phyloP scores from a whole-genome alignment of 2,888 invertebrate genomes.

The Trissolcus brochymenae region DNA sequence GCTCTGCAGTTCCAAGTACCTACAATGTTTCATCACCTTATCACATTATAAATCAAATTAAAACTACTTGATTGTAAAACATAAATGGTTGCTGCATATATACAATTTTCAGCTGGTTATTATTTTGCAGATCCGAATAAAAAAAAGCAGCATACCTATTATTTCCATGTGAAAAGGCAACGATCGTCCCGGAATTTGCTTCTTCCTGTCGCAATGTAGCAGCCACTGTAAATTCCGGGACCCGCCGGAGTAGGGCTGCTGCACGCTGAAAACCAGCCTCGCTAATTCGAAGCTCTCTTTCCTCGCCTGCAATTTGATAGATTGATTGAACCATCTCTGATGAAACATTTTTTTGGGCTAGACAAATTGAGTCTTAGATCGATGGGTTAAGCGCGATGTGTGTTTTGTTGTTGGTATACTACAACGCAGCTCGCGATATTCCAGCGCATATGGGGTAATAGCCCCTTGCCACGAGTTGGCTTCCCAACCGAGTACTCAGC shows the following conservation, averaged over 20 bases:
- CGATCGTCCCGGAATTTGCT: slow-evolving; percentile 88
- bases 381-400: neutral
- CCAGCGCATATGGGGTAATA: slow-evolving; percentile 51
- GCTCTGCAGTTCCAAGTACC: slow-evolving; percentile 94
- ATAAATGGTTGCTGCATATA: no score
- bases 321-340: no score
- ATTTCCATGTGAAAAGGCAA: slow-evolving; percentile 88
- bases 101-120: neutral
- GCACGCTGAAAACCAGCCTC: slow-evolving; percentile 83
- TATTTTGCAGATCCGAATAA: no score
- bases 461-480: slow-evolving; percentile 60
- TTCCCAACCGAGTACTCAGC: slow-evolving; percentile 59
- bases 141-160: slow-evolving; percentile 84
- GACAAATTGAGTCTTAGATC: slow-evolving; percentile 2
- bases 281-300: slow-evolving; percentile 84
- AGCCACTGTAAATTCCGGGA: slow-evolving; percentile 88
- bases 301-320: slow-evolving; percentile 79
- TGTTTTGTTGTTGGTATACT: slow-evolving; percentile 31
- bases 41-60: neutral
- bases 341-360: slow-evolving; percentile 18
- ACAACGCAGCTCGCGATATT: slow-evolving; percentile 36
- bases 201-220: slow-evolving; percentile 87
- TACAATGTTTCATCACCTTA: slow-evolving; percentile 70
- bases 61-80: neutral
- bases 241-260: slow-evolving; percentile 82